These are phyloP conservation scores for Carettochelys insculpta DNA, from an alignment of 2,113 vertebrate genomes.

Conservation along the genomic window DNA sequence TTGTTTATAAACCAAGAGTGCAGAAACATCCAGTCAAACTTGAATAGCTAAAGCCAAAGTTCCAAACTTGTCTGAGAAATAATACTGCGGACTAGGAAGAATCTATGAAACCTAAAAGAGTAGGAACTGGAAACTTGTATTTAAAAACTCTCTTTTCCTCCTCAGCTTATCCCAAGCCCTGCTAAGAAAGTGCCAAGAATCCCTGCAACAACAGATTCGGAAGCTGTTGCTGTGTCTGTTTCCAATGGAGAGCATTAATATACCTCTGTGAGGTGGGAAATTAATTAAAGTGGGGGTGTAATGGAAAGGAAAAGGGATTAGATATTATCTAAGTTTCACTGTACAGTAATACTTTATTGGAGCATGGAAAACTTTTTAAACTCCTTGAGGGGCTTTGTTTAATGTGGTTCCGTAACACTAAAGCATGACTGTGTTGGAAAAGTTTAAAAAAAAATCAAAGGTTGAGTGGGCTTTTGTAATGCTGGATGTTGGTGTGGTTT, in stretches of 20 bases:
- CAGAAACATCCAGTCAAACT: conserved; percentile 4
- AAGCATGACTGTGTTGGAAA: conserved; percentile 50
- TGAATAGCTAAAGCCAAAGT: not conserved
- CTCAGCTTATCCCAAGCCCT: conserved; percentile 92
- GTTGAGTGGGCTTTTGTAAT: conserved; percentile 48
- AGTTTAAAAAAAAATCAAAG: conserved; percentile 47
- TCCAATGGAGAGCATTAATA: conserved; percentile 85
- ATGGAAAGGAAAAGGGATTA: conserved; percentile 62
- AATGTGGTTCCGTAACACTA: conserved; percentile 54
- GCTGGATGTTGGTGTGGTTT: conserved; percentile 17
- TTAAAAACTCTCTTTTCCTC: conserved; percentile 34
- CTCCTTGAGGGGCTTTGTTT: conserved; percentile 56
- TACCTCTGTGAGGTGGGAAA: conserved; percentile 73
- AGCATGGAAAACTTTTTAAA: conserved; percentile 52
- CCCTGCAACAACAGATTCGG: conserved; percentile 80
- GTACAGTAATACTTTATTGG: conserved; percentile 58
- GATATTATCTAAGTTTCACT: conserved; percentile 63
- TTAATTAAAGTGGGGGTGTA: conserved; percentile 21
- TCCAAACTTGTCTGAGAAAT: not conserved
- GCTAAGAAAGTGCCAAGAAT: conserved; percentile 97
- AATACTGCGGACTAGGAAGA: conserved; percentile 25
- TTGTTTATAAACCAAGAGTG: not conserved
- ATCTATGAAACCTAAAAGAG: conserved; percentile 37
- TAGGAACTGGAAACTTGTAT: conserved; percentile 8
- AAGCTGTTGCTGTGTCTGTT: conserved; percentile 82